Percentiles rank a stretch among this genome's conserved stretches.
Evolutionary conservation across 2,113 vertebrate genomes (phyloP).

Genomic region (Microtus richardsoni): DNA sequence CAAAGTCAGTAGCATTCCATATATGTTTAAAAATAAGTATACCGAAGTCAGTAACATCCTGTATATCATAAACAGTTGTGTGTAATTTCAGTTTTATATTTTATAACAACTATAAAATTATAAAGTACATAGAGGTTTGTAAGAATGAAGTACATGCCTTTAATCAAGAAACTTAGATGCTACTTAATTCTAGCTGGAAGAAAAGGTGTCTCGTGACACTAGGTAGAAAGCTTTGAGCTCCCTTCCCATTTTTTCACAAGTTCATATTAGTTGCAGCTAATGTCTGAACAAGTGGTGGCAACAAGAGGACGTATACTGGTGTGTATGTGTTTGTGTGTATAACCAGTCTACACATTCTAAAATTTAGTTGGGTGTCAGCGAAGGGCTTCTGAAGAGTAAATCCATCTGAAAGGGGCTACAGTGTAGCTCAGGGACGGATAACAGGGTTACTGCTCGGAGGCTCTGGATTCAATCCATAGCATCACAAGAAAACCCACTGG

Average conservation of each 20-base stretch:
- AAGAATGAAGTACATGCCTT: neutral
- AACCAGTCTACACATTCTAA: neutral
- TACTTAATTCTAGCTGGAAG: slow-evolving; percentile 36
- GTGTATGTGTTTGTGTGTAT: neutral
- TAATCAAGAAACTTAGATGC: neutral
- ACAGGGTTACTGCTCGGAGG: neutral
- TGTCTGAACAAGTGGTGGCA: neutral
- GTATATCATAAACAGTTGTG: neutral
- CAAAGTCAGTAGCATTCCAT: neutral
- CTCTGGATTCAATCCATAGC: neutral
- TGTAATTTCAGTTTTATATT: neutral
- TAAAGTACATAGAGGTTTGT: neutral
- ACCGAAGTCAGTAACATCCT: neutral
- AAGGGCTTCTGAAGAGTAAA: neutral
- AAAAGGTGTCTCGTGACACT: neutral
- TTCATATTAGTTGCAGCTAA: neutral
- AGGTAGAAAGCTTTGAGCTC: neutral
- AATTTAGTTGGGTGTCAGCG: neutral
- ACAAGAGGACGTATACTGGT: neutral
- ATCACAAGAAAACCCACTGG: neutral
- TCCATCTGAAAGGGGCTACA: neutral
- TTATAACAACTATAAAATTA: neutral
- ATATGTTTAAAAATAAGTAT: neutral
- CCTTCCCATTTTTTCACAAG: neutral
- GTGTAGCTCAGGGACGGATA: neutral